Conservation (phyloP, 1,140 invertebrate genomes). For the Caenorhabditis inopinata region DNA sequence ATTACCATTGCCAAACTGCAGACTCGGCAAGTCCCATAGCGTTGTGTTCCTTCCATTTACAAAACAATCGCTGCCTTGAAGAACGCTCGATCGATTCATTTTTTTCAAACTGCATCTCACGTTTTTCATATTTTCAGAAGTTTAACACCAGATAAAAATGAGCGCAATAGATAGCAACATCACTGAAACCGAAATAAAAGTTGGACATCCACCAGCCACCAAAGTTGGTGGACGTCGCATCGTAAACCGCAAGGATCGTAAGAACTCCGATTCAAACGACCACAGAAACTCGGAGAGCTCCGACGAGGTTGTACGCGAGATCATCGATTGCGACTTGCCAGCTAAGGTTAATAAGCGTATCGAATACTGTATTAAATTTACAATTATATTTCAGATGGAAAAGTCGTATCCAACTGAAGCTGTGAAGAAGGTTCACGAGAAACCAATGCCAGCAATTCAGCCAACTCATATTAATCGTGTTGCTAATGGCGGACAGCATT, state of each 20-base stretch:
- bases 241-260: constrained; percentile 36
- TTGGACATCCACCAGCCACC: constrained; percentile 40
- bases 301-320: constrained; percentile 6
- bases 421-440: constrained; percentile 32
- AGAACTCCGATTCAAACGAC: constrained; percentile 24
- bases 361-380: neutral
- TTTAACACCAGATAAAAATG: neutral
- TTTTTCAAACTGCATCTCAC: too few relatives aligned
- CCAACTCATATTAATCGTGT: constrained; percentile 9
- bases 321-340: neutral
- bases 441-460: constrained; percentile 17
- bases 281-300: constrained; percentile 14
- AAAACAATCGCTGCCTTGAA: neutral
- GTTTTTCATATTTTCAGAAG: too few relatives aligned
- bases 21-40: neutral
- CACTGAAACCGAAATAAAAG: constrained; percentile 26
- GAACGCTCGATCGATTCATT: too few relatives aligned
- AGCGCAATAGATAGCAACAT: neutral
- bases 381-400: constrained; percentile 20
- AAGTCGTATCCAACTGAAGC: constrained; percentile 28
- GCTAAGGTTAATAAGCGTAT: neutral
- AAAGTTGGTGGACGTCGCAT: constrained; percentile 37
- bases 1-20: too few relatives aligned
- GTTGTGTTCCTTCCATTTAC: neutral
- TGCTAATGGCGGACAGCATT: neutral